Percentiles rank a stretch among this genome's conserved stretches.
phyloP scores from a whole-genome alignment of 2,888 invertebrate species.

The Leptopilina drosophilae region DNA sequence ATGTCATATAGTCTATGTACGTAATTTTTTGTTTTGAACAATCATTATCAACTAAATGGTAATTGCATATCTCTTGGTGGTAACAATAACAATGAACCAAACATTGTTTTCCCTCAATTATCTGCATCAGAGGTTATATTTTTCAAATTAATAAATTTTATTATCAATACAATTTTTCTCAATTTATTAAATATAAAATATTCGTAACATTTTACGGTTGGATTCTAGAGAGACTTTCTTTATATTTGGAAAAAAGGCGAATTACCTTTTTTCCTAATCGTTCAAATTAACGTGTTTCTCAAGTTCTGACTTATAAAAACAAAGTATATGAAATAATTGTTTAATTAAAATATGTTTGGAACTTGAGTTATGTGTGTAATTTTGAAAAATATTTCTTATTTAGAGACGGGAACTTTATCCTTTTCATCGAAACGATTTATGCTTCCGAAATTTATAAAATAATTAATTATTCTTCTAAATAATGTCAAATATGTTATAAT shows the following conservation, averaged over 20 bases:
- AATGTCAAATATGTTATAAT: too few relatives aligned
- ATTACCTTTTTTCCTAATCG: too few relatives aligned
- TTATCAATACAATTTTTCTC: neutral
- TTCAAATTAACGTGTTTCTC: too few relatives aligned
- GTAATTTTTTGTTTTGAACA: slow-evolving; percentile 2
- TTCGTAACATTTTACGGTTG: too few relatives aligned
- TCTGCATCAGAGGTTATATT: neutral
- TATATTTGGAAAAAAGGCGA: too few relatives aligned
- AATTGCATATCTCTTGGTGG: slow-evolving; percentile 3
- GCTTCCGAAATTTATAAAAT: too few relatives aligned
- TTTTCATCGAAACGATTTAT: too few relatives aligned
- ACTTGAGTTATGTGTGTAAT: too few relatives aligned
- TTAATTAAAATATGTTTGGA: neutral
- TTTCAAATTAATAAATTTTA: neutral
- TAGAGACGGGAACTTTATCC: too few relatives aligned
- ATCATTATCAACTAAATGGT: neutral
- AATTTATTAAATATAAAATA: neutral
- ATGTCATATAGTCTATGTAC: neutral
- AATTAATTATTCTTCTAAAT: too few relatives aligned
- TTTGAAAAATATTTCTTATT: too few relatives aligned
- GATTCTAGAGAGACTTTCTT: too few relatives aligned
- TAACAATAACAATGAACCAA: slow-evolving; percentile 8
- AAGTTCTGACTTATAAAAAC: neutral
- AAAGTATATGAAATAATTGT: neutral
- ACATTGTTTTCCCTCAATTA: neutral